Percentiles rank a stretch among this genome's conserved stretches.
These are phyloP conservation scores for Ectropis grisescens DNA, from an alignment of 1,140 invertebrate species.

Conservation along the genomic window DNA sequence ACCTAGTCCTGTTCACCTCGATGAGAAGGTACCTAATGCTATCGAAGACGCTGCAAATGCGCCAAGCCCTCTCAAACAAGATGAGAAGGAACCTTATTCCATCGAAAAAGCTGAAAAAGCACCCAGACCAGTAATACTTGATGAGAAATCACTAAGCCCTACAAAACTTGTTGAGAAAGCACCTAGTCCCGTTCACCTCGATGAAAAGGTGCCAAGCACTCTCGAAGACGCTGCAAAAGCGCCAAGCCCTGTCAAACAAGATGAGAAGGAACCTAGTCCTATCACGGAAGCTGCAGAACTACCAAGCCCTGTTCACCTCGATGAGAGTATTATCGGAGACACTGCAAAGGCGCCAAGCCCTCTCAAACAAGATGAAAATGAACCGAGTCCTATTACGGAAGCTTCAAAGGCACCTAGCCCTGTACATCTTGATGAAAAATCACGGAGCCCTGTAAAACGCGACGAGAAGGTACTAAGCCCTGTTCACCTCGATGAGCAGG, in stretches of 20 bases:
- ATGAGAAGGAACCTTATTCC: constrained; percentile 1
- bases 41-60: not conserved
- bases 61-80: not conserved
- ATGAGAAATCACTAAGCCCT: not conserved
- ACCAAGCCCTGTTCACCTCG: not conserved
- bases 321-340: too few species aligned
- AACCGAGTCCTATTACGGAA: not conserved
- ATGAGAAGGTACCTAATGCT: not conserved
- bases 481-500: too few species aligned
- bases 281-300: too few species aligned
- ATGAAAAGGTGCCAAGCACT: not conserved
- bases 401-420: not conserved
- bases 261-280: not conserved
- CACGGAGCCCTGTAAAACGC: not conserved
- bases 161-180: not conserved
- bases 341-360: not conserved
- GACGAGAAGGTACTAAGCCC: not conserved
- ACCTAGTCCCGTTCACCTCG: not conserved
- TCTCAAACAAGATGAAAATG: not conserved
- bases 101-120: not conserved
- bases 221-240: not conserved
- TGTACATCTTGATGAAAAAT: not conserved
- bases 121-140: not conserved
- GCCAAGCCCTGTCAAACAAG: constrained; percentile 3
- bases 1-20: not conserved